Evolutionary conservation across 2,888 invertebrate species (phyloP), one percentile per base, ranked within the genome.

Genomic region (Diaprepes abbreviatus): DNA sequence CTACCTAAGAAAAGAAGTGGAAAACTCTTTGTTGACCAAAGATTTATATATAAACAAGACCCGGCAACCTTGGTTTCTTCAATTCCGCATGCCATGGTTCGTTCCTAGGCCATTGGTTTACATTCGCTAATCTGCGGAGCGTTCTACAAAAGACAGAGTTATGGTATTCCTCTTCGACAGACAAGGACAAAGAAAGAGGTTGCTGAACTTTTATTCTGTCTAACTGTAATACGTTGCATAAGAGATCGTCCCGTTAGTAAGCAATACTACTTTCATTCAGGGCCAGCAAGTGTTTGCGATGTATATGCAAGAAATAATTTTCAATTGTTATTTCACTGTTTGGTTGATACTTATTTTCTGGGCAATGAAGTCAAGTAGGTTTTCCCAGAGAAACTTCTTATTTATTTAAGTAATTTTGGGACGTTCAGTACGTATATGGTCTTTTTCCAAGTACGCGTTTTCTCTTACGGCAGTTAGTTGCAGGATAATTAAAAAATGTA

Each of bases 221-320:
- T 71, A 71, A 71, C 71, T 71, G 71, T 71, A 71, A 71, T 67
- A 59, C 58, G 68, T 71, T 71, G 71, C 71, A 71, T 71, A 71
- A 71, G 71, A 71, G 59, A 55, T 58, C 62, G 64, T 71, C 71
- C 71, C 71, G 71, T 71, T 71, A 71, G 64, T 54, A 58, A 70
- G 60, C 66, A 57, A 68, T 67, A 71, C 67, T 50, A 66, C 63
- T 71, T 74, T 68, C 67, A 70, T 73, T 73, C 70, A 73, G 43
- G 70, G 66, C 62, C 70, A 57, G 50, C 60, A 52, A 55, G 19
- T 60, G 66, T 70, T 38, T 63, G 54, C 63, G 40, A 7, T 38
- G 38, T 38, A 14, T 16, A 45, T 45, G 45, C 45, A 45, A 45
- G 45, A 45, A 45, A 45, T 45, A 6, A 45, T 45, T 45, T 45